Conservation (phyloP, 2,888 invertebrate species). For the Xylota sylvarum region DNA sequence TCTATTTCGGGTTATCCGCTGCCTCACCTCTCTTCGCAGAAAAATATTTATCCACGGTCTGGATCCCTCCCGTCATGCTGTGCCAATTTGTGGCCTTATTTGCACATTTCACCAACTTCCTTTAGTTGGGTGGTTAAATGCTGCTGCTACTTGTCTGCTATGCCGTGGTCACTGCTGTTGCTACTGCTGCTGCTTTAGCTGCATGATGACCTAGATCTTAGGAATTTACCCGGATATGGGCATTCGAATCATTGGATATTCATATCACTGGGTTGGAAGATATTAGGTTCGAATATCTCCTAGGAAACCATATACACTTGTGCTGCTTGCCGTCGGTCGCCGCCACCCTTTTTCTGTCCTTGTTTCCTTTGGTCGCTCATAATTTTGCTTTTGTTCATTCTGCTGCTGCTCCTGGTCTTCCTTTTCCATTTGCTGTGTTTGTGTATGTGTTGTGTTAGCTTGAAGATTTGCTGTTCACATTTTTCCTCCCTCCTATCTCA, state of each 20-base stretch:
- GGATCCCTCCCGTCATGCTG: background rate
- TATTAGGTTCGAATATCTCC: constrained; percentile 25
- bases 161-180: background rate
- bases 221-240: constrained; percentile 16
- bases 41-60: background rate
- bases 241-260: constrained; percentile 39
- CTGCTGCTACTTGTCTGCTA: background rate
- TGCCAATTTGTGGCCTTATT: constrained; percentile 1
- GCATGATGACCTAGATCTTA: constrained; percentile 32
- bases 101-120: background rate
- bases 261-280: constrained; percentile 37
- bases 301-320: constrained; percentile 10
- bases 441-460: constrained; percentile 4
- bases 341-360: constrained; percentile 2
- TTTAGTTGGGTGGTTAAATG: background rate
- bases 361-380: background rate
- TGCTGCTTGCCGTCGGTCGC: no score
- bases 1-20: background rate
- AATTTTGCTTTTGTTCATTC: background rate
- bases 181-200: background rate
- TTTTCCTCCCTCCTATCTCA: background rate
- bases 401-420: background rate
- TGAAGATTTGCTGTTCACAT: constrained; percentile 20
- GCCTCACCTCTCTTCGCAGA: background rate
- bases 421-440: background rate